These are phyloP conservation scores for Cryptoblepharus egeriae DNA, from an alignment of 2,797 vertebrate species.

Conservation along the genomic window DNA sequence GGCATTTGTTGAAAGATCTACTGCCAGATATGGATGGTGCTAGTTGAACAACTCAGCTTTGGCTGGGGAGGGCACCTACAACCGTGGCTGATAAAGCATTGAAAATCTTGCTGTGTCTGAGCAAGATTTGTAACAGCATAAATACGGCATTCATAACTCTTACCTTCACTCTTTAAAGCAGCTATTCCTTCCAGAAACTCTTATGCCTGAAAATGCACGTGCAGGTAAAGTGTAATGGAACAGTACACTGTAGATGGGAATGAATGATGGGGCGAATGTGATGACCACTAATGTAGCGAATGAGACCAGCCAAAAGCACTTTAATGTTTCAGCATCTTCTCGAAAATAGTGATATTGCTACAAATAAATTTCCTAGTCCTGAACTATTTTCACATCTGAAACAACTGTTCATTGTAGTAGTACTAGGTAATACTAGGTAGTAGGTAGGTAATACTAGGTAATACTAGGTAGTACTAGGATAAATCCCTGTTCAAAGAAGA, in stretches of 20 bases:
- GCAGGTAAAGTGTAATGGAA: constrained; percentile 43
- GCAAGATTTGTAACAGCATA: too few species aligned
- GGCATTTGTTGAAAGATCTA: not conserved
- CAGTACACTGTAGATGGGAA: constrained; percentile 48
- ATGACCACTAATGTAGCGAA: rapidly evolving
- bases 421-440: not conserved
- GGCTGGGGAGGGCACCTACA: not conserved
- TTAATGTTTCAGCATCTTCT: not conserved
- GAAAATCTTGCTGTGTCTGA: not conserved
- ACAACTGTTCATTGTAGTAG: not conserved
- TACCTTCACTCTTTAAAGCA: not conserved
- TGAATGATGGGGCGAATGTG: constrained; percentile 24
- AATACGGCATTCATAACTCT: not conserved
- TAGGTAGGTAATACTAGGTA: too few species aligned
- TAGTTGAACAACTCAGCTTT: not conserved
- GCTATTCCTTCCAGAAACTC: constrained; percentile 10
- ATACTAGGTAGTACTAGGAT: too few species aligned
- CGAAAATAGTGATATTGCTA: constrained; percentile 5
- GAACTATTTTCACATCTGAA: not conserved
- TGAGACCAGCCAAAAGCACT: not conserved
- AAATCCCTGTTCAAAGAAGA: too few species aligned
- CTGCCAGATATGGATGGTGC: not conserved
- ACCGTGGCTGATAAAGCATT: not conserved
- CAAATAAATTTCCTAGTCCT: not conserved
- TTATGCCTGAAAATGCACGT: not conserved